Evolutionary conservation across 2,888 invertebrate genomes (phyloP).

Genomic region (Antheraea assamensis): DNA sequence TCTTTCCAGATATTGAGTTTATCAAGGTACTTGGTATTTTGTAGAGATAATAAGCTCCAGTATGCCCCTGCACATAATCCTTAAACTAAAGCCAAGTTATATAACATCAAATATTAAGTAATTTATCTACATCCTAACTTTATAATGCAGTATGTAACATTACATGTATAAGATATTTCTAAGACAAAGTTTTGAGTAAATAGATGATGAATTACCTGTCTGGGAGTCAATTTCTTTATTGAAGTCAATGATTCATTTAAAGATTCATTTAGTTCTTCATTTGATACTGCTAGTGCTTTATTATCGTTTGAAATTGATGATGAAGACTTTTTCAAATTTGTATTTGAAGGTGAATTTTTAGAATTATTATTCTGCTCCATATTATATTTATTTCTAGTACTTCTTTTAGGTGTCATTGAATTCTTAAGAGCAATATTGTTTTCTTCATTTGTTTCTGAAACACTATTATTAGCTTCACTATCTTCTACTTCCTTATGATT

Average conservation of each 20-base stretch:
- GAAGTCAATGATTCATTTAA: constrained; percentile 51
- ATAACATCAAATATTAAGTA: no score
- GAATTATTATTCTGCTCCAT: constrained; percentile 47
- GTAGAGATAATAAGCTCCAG: no score
- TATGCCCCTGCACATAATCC: no score
- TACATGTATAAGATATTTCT: not conserved
- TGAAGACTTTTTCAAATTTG: constrained; percentile 53
- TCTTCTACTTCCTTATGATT: constrained; percentile 4
- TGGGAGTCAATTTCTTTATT: constrained; percentile 60
- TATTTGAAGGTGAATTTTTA: constrained; percentile 45
- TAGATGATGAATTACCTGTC: constrained; percentile 53
- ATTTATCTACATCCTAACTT: no score
- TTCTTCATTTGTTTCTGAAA: constrained; percentile 22
- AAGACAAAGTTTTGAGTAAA: not conserved
- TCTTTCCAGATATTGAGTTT: no score
- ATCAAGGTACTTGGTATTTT: no score
- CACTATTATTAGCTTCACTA: not conserved
- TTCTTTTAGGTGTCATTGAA: constrained; percentile 54
- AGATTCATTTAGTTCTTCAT: constrained; percentile 53
- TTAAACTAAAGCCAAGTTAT: no score
- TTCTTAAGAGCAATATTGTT: constrained; percentile 21
- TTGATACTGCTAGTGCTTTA: constrained; percentile 52
- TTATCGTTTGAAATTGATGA: constrained; percentile 56
- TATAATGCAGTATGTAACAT: no score
- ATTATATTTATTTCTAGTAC: constrained; percentile 49